Evolutionary conservation across 2,888 invertebrate genomes (phyloP).

Genomic region (Bursaphelenchus okinawaensis): DNA sequence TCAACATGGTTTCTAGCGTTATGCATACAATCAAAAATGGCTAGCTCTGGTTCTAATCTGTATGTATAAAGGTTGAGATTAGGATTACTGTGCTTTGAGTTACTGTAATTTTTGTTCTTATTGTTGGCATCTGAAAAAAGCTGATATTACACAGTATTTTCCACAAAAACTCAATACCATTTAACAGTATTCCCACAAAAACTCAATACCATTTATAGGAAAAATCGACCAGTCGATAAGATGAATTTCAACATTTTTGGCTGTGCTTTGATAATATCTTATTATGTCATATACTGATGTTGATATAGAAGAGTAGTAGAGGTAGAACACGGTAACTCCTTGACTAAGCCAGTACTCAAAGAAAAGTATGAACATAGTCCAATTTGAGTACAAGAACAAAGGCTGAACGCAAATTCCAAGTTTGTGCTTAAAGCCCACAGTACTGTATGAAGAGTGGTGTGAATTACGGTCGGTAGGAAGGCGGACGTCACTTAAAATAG

Average conservation of each 20-base stretch:
- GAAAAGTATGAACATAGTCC: slow-evolving; percentile 34
- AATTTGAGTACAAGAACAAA: slow-evolving; percentile 36
- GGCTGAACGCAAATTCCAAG: slow-evolving; percentile 36
- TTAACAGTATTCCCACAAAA: too few relatives aligned
- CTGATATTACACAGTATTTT: too few relatives aligned
- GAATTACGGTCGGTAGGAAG: background rate
- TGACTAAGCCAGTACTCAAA: slow-evolving; percentile 37
- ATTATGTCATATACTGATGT: slow-evolving; percentile 6
- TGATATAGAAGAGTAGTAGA: slow-evolving; percentile 34
- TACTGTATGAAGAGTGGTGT: too few relatives aligned
- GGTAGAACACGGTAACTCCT: slow-evolving; percentile 32
- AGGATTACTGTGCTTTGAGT: background rate
- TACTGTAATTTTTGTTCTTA: too few relatives aligned
- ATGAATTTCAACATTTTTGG: slow-evolving; percentile 9
- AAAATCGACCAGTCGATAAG: slow-evolving; percentile 17
- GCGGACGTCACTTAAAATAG: slow-evolving; percentile 5
- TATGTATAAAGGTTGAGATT: slow-evolving; percentile 17
- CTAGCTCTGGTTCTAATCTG: slow-evolving; percentile 14
- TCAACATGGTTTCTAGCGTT: slow-evolving; percentile 10
- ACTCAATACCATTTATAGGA: background rate
- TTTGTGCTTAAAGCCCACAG: too few relatives aligned
- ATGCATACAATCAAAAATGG: slow-evolving; percentile 22
- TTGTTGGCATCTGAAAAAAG: too few relatives aligned
- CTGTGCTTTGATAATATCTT: slow-evolving; percentile 3
- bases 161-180: too few relatives aligned